These are phyloP conservation scores for Dallia pectoralis DNA, from an alignment of 2,797 vertebrate genomes.

Conservation along the genomic window DNA sequence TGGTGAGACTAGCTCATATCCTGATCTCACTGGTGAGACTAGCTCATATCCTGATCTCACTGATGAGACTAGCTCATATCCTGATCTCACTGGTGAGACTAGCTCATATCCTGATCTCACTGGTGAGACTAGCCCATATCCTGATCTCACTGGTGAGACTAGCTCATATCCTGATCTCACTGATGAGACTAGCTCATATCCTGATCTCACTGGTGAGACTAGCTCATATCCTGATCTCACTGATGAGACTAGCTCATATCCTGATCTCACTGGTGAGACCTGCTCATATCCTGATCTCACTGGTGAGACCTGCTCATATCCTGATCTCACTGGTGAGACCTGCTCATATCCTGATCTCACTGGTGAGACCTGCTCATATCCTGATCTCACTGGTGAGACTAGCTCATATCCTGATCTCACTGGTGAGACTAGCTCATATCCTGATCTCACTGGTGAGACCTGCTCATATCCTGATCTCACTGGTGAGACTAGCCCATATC, in stretches of 20 bases:
- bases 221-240: neutral
- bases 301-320: neutral
- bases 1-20: neutral
- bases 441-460: slow-evolving; percentile 4
- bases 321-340: slow-evolving; percentile 4
- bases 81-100: slow-evolving; percentile 6
- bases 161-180: neutral
- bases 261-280: slow-evolving; percentile 4
- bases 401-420: neutral
- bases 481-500: neutral
- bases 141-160: slow-evolving; percentile 6
- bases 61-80: neutral
- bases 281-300: neutral
- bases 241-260: neutral
- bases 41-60: neutral
- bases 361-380: neutral
- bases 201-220: slow-evolving; percentile 6
- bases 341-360: neutral
- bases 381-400: slow-evolving; percentile 6
- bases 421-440: neutral
- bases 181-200: neutral
- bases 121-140: neutral
- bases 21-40: slow-evolving; percentile 6
- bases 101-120: neutral
- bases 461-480: neutral